Evolutionary conservation across 2,888 invertebrate genomes (phyloP), one percentile per base, ranked within the genome.

Genomic region (Eustalomyia histrio): DNA sequence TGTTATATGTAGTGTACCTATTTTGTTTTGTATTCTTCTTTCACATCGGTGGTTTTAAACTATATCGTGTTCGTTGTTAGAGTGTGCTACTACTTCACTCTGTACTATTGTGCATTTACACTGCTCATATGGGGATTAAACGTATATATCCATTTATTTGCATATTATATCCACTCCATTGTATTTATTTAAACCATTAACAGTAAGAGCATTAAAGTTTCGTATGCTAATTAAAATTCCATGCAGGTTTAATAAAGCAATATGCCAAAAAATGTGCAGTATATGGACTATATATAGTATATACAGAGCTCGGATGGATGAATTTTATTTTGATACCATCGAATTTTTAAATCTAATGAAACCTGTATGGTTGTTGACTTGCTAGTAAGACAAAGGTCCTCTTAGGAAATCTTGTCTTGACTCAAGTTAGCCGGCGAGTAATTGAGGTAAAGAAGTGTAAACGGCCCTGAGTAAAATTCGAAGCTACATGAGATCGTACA

Each of bases 151-250:
- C 29, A 64, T 33, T 64, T 52, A 50, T 52, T 50, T 64, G 64
- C 52, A 64, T 52, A 64, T 64, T 64, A 52, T 50, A 52, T 29
- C 29, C 24, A 24, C n/a, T 10, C 63, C 60, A 50, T n/a, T 35
- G 53, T 53, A 39, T 65, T 55, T 55, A 43, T 67, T 55, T 67
- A 57, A 67, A 24, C 43, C 67, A 67, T 67, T 67, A 67, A 55
- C 55, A 12, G 67, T 35, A 55, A 61, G 24, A 12, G n/a, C 63
- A 64, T 58, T 68, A 43, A 67, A 55, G 33, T 16, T 39, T 50
- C 35, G 17, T 35, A n/a, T 69, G 60, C 47, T 79, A 79, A 79
- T 79, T 79, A 69, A 71, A 75, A 69, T 65, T 71, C 61, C 55
- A 65, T 71, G 6, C 55, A 60, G 24, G 60, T 39, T 58, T 64